Evolutionary conservation across 1,140 invertebrate species (phyloP).

Genomic region (Venturia canescens): DNA sequence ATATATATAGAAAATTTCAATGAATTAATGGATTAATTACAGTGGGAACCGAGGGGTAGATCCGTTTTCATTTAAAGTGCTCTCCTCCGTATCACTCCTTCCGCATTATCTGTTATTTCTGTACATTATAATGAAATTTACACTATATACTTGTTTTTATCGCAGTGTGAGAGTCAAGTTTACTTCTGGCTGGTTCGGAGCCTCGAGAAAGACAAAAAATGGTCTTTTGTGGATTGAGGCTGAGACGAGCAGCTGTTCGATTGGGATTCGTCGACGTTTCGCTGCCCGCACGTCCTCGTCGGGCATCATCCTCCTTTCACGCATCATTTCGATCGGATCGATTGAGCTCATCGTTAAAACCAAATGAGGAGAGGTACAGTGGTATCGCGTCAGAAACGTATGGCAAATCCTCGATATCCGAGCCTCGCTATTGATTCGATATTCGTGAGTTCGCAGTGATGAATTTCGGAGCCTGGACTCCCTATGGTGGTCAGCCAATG

Average conservation of each 20-base stretch:
- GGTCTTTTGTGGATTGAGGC: not conserved
- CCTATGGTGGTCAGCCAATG: constrained; percentile 90
- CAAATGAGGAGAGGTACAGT: not conserved
- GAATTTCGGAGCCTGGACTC: constrained; percentile 90
- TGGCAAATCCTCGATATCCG: constrained; percentile 88
- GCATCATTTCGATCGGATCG: too few relatives aligned
- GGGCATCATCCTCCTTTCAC: too few relatives aligned
- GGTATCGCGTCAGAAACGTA: constrained; percentile 84
- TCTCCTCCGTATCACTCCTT: constrained; percentile 1
- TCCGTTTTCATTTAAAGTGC: not conserved
- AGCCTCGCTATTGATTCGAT: constrained; percentile 87
- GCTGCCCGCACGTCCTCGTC: too few relatives aligned
- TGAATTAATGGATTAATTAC: constrained; percentile 14
- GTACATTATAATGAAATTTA: constrained; percentile 39
- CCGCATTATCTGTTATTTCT: constrained; percentile 5
- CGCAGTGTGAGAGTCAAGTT: constrained; percentile 9
- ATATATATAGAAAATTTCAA: constrained; percentile 21
- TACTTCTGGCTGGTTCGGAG: not conserved
- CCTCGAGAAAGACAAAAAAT: not conserved
- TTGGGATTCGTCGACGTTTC: too few relatives aligned
- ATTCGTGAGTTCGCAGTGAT: constrained; percentile 88
- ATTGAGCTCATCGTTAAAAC: not conserved
- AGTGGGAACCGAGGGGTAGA: constrained; percentile 8
- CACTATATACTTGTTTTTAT: constrained; percentile 27
- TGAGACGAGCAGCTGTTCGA: too few relatives aligned